phyloP scores from a whole-genome alignment of 2,797 vertebrate species.

The Salmo trutta region DNA sequence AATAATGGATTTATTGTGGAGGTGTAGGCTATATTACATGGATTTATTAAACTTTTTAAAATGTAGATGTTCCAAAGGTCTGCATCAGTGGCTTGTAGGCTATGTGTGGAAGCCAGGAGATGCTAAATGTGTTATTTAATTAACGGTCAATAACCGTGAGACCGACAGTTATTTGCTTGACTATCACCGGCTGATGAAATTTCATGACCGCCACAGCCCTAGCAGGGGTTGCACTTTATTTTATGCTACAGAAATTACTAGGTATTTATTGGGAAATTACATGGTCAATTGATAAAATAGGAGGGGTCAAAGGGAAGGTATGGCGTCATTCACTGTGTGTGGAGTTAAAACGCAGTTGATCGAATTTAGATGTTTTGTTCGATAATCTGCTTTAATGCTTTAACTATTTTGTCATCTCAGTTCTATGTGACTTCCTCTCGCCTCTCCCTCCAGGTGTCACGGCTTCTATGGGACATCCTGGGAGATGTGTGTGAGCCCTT shows the following conservation, averaged over 20 bases:
- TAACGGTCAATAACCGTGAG: no score
- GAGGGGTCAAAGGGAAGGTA: not conserved
- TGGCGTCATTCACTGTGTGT: not conserved
- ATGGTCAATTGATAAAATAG: not conserved
- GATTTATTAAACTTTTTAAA: no score
- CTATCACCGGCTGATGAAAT: no score
- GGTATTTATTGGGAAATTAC: not conserved
- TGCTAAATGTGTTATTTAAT: no score
- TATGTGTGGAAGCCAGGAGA: no score
- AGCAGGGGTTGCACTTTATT: constrained; percentile 11
- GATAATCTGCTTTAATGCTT: not conserved
- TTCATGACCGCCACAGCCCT: no score
- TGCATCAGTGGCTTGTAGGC: no score
- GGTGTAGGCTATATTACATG: no score
- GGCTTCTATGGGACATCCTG: constrained; percentile 68
- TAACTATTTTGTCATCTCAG: not conserved
- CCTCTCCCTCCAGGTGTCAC: constrained; percentile 60
- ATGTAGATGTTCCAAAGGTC: no score
- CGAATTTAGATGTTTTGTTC: not conserved
- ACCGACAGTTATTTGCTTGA: no score
- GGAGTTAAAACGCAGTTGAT: not conserved
- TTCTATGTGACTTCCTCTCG: not conserved
- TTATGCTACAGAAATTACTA: not conserved
- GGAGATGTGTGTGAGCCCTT: constrained; percentile 73
- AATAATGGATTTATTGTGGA: no score